Evolutionary conservation across 2,888 invertebrate species (phyloP), one percentile per base, ranked within the genome.

Genomic region (Linnaemya tessellans): DNA sequence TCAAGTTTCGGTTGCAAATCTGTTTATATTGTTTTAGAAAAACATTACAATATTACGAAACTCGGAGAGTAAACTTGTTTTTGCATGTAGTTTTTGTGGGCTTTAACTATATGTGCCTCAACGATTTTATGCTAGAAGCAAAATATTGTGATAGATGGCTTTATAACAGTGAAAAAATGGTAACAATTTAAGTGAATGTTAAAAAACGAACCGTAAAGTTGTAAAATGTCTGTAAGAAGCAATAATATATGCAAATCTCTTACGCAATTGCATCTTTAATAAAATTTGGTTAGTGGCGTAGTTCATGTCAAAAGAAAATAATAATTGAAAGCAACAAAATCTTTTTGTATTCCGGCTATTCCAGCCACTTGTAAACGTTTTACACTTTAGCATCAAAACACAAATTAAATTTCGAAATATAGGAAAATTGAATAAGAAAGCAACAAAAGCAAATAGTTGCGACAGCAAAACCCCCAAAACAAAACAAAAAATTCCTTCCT

Each of bases 61-160:
- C 15, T 58, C 67, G 67, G 51, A 20, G 3, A 73, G 20, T 9
- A 78, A 73, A 78, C 43, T 81, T 75, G 54, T 51, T 64, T 62
- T 9, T 46, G 43, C 20, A 25, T 46, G 60, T 41, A 60, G 62
- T 35, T 67, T 64, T 41, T 20, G 13, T 46, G 60, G 22, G 41
- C 30, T 58, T 18, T 15, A 20, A 74, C 30, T 51, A 43, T n/a
- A 2, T 25, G 18, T 51, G 18, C 20, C 65, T 20, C 13, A 22
- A 13, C 30, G 43, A 30, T 64, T 71, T 71, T 35, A n/a, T 54
- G 22, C 22, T 49, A 43, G 18, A 75, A 68, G 18, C 18, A 60
- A 58, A 79, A 71, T 73, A 73, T 68, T 79, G 74, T 81, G 84
- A 84, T 81, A 84, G 81, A 84, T 79, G 78, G 81, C 77, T 81